Base-by-base conservation (phyloP, 92 coral and sea anemone species). In the Epizoanthus stellaris region DNA sequence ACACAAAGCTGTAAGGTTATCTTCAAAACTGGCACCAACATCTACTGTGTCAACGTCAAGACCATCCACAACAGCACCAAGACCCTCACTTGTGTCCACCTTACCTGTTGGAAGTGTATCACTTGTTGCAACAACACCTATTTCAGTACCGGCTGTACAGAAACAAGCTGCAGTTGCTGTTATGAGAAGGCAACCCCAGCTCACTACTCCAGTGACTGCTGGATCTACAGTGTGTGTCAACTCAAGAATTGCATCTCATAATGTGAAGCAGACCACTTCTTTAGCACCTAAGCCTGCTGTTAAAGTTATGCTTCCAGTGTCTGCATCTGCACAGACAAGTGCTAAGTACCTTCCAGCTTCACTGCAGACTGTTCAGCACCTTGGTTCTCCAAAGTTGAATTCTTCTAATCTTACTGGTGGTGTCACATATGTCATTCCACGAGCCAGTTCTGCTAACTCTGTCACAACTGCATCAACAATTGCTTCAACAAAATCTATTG, bases 271-370 rank as follows among this genome's bases (percentile, higher is more conserved):
- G 47, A 4, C 82, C 13, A 56, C 15, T 16, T 40, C 40, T 19
- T 6, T 45, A 63, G 65, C 60, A n/a, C 42, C 83, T 20, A 53
- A 21, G 21, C 8, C 83, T 39, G 72, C 72, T 23, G 72, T 45
- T 20, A 63, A 79, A 79, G 83, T 76, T 59, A 9, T 76, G 4
- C 34, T 58, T 36, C 43, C 82, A 60, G 56, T 79, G 59, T 71
- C 83, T 25, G 5, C 60, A 1, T 19, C 72, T 42, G 57, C 56
- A 21, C 59, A 79, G 25, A 12, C 70, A 4, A 58, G 71, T 40
- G 47, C 60, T 61, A 63, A 12, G 8, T 58, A 63, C 57, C 67
- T 58, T 17, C 82, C 82, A 38, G 13, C 80, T 0, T 20, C 66
- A 45, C 40, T 60, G 45, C 64, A 64, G 45, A 16, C 83, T 20